These are phyloP conservation scores for Silurus aristotelis DNA, from an alignment of 2,797 vertebrate genomes.

Conservation along the genomic window DNA sequence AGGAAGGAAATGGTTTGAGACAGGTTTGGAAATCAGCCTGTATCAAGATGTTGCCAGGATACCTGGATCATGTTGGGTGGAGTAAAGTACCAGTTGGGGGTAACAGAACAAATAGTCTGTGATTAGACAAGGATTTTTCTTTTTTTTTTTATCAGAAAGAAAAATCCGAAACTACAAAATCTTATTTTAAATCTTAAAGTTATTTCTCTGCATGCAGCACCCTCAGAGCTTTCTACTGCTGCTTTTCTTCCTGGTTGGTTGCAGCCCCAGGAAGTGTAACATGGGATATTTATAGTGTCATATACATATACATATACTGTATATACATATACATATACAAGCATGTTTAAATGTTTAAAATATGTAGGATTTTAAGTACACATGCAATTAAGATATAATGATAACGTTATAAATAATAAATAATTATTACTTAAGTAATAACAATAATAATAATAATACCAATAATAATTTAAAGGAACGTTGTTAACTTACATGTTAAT, in stretches of 20 bases:
- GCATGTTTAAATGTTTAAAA: too few relatives aligned
- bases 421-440: not conserved
- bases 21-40: not conserved
- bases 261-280: not conserved
- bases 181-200: too few relatives aligned
- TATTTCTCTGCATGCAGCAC: not conserved
- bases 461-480: not conserved
- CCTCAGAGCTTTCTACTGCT: not conserved
- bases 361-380: not conserved
- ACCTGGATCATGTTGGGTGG: not conserved
- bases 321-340: too few relatives aligned
- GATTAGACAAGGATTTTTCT: not conserved
- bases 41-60: not conserved
- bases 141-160: not conserved
- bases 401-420: not conserved
- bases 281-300: not conserved
- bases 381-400: not conserved
- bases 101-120: not conserved
- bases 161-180: not conserved
- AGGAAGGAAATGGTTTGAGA: conserved; percentile 10
- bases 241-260: not conserved
- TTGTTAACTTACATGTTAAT: too few relatives aligned
- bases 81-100: not conserved
- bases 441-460: not conserved
- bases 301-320: too few relatives aligned